Conservation (phyloP, 2,888 invertebrate species). For the Agrilus cyanescens region DNA sequence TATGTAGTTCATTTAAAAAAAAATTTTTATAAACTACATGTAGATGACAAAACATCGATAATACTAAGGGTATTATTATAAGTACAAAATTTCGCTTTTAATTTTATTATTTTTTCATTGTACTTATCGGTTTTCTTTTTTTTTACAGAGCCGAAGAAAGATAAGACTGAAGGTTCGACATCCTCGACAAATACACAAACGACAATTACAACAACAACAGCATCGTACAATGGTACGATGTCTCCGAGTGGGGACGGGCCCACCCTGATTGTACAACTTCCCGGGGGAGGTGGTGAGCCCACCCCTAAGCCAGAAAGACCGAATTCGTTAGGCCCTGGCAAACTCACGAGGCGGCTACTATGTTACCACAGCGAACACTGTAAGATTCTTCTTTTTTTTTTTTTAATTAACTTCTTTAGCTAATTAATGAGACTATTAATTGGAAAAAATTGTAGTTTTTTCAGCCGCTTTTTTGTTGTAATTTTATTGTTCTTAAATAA, state of each 20-base stretch:
- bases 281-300: constrained; percentile 23
- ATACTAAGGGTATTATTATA: no score
- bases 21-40: no score
- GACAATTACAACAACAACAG: constrained; percentile 1
- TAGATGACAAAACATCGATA: no score
- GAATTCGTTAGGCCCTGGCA: constrained; percentile 65
- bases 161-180: constrained; percentile 63
- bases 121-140: constrained; percentile 18
- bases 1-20: no score
- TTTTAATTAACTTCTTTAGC: background rate
- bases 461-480: no score
- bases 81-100: no score
- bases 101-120: no score
- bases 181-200: no score
- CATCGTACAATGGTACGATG: constrained; percentile 46
- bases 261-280: constrained; percentile 27
- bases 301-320: constrained; percentile 59
- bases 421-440: background rate
- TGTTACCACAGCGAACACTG: constrained; percentile 72
- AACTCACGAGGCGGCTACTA: constrained; percentile 62
- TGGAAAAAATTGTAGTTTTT: no score
- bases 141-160: constrained; percentile 82
- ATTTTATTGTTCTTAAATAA: no score
- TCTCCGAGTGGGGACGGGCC: constrained; percentile 45
- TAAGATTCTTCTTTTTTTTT: constrained; percentile 31